Conservation (phyloP, 2,797 vertebrate genomes). For the Pteronotus mesoamericanus region DNA sequence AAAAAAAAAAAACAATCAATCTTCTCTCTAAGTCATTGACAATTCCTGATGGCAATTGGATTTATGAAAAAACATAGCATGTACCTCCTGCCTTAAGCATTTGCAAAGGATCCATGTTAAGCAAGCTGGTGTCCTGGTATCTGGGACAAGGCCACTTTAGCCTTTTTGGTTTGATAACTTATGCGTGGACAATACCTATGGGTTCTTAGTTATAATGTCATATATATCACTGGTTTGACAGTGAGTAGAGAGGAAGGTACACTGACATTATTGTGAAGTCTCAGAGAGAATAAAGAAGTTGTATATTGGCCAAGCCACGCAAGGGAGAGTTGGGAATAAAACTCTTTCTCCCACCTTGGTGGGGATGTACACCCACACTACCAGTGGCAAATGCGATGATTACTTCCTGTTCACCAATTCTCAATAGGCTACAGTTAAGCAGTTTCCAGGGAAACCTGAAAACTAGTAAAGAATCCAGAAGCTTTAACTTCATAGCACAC, state of each 20-base stretch:
- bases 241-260: neutral
- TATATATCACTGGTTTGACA: neutral
- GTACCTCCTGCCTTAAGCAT: neutral
- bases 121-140: neutral
- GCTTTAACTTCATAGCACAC: neutral
- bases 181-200: neutral
- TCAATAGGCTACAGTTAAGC: neutral
- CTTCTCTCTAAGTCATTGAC: conserved; percentile 49
- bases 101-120: neutral
- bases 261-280: neutral
- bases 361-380: neutral
- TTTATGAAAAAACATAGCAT: conserved; percentile 69
- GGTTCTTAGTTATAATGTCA: neutral
- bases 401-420: neutral
- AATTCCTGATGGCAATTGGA: conserved; percentile 54
- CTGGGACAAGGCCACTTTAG: neutral
- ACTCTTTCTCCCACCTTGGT: neutral
- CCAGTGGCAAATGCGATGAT: neutral
- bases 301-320: no score
- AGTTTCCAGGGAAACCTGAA: neutral
- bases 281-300: neutral
- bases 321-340: neutral
- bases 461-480: neutral
- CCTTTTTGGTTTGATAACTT: neutral
- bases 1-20: conserved; percentile 63